Percentiles rank a stretch among this genome's conserved stretches.
phyloP scores from a whole-genome alignment of 2,797 vertebrate species.

The Brachyrhaphis roseni region DNA sequence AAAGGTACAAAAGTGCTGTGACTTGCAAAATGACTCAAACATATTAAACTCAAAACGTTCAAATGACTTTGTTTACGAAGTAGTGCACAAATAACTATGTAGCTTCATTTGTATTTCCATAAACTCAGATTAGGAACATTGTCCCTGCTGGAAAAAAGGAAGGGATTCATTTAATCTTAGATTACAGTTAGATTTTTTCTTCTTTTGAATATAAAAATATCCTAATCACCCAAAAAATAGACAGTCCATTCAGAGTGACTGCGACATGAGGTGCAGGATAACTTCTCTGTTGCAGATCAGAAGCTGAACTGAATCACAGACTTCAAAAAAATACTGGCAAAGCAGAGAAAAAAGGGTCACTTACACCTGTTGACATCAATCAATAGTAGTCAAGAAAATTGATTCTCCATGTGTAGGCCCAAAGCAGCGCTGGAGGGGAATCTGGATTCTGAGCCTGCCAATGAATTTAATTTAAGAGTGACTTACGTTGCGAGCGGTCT shows the following conservation, averaged over 20 bases:
- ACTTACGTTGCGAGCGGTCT: constrained; percentile 56
- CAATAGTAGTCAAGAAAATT: constrained; percentile 55
- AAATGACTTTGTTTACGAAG: neutral
- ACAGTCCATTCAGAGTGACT: constrained; percentile 43
- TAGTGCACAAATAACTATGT: neutral
- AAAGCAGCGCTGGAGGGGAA: constrained; percentile 43
- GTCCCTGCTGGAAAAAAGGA: neutral
- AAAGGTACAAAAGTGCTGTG: neutral
- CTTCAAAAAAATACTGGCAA: constrained; percentile 63
- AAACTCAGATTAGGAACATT: neutral
- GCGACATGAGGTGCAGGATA: constrained; percentile 67
- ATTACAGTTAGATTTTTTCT: constrained; percentile 49
- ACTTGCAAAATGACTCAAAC: neutral
- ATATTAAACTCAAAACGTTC: neutral
- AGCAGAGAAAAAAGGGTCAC: constrained; percentile 47
- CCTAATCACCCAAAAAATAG: constrained; percentile 29
- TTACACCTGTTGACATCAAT: constrained; percentile 68
- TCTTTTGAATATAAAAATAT: constrained; percentile 64
- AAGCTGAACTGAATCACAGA: constrained; percentile 52
- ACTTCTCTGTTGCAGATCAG: constrained; percentile 59
- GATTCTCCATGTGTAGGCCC: constrained; percentile 50
- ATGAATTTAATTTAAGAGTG: constrained; percentile 55
- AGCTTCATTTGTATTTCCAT: neutral
- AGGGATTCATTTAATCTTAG: constrained; percentile 48
- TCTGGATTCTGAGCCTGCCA: constrained; percentile 37